Conservation (phyloP, 1,140 invertebrate species). For the Drosophila saltans region DNA sequence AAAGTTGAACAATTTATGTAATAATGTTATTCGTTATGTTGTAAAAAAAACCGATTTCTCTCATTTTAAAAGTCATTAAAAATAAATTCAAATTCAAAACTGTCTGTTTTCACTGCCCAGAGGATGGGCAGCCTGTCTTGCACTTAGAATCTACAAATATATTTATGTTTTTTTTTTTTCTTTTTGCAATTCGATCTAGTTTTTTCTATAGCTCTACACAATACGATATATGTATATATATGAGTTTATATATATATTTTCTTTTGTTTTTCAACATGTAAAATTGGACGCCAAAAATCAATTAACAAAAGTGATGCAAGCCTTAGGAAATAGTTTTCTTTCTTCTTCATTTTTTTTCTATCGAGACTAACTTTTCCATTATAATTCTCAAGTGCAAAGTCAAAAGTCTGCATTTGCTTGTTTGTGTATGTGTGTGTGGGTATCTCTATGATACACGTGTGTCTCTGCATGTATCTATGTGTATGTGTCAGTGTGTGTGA, state of each 20-base stretch:
- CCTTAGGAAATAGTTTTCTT: constrained; percentile 52
- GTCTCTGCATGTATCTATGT: constrained; percentile 35
- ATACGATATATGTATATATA: constrained; percentile 1
- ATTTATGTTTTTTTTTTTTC: constrained; percentile 40
- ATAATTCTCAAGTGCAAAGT: constrained; percentile 53
- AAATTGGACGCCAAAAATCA: constrained; percentile 79
- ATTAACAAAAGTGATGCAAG: constrained; percentile 69
- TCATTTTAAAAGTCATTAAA: constrained; percentile 69
- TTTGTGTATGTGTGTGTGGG: constrained; percentile 26
- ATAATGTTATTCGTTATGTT: constrained; percentile 71
- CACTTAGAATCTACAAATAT: constrained; percentile 67
- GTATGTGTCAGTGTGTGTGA: constrained; percentile 34
- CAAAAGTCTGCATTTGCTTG: constrained; percentile 36
- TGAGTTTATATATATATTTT: constrained; percentile 3
- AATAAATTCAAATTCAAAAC: constrained; percentile 79
- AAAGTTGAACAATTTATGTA: constrained; percentile 54
- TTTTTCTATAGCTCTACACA: constrained; percentile 48
- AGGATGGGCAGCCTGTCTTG: constrained; percentile 21
- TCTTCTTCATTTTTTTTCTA: constrained; percentile 5
- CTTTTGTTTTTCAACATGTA: constrained; percentile 65
- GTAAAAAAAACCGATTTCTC: constrained; percentile 30
- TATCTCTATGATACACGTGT: not conserved
- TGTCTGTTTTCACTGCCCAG: constrained; percentile 13
- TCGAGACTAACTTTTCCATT: constrained; percentile 45
- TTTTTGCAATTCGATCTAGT: constrained; percentile 7